These are phyloP conservation scores for Eucera pruinosa DNA, from an alignment of 2,888 invertebrate genomes.

Conservation along the genomic window DNA sequence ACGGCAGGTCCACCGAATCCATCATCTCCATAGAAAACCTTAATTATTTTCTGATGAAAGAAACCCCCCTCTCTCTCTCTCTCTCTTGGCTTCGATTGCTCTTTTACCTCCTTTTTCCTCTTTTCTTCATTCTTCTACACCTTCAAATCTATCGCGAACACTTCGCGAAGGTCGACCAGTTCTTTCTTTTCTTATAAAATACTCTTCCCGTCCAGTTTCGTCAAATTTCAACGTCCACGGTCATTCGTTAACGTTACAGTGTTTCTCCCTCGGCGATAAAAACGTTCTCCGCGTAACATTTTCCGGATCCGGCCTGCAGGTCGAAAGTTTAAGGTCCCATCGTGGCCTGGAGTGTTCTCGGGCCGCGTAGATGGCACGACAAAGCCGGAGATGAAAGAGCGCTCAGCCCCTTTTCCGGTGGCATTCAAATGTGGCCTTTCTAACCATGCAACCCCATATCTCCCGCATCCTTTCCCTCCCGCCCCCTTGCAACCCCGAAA, in stretches of 20 bases:
- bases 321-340: conserved; percentile 50
- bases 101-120: conserved; percentile 5
- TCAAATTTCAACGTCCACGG: background rate
- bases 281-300: conserved; percentile 14
- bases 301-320: conserved; percentile 21
- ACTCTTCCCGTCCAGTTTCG: background rate
- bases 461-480: conserved; percentile 75
- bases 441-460: conserved; percentile 76
- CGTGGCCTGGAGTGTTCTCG: conserved; percentile 42
- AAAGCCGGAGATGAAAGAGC: conserved; percentile 79
- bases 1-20: conserved; percentile 81
- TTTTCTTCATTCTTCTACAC: background rate
- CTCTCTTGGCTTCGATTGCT: conserved; percentile 18
- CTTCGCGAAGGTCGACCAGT: background rate
- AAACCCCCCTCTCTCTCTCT: too few relatives aligned
- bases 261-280: background rate
- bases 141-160: background rate
- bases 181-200: background rate
- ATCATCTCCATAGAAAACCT: conserved; percentile 84
- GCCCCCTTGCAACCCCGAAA: conserved; percentile 28
- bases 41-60: conserved; percentile 84
- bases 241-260: too few relatives aligned
- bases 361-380: conserved; percentile 56
- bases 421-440: conserved; percentile 82
- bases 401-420: conserved; percentile 72